A percentile compares a stretch with the other conserved stretches of the same genome.
Conservation (phyloP, 1,140 invertebrate genomes). For the Bombus sylvicola region DNA sequence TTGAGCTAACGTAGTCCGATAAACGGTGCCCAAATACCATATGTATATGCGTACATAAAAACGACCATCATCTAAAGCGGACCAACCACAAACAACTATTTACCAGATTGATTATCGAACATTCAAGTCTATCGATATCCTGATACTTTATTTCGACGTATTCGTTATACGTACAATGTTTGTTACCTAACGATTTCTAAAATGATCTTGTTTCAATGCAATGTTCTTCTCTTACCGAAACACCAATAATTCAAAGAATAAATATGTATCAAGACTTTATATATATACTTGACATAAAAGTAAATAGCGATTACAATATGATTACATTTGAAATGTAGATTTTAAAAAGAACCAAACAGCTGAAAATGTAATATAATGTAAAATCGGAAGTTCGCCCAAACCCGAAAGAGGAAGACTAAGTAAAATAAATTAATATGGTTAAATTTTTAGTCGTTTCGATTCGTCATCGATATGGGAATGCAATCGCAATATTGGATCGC, state of each 20-base stretch:
- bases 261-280: background rate
- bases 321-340: too few species aligned
- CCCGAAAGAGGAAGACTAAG: too few species aligned
- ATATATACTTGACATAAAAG: too few species aligned
- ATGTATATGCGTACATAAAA: background rate
- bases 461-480: background rate
- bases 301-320: too few species aligned
- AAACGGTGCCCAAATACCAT: constrained; percentile 55
- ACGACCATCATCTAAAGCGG: background rate
- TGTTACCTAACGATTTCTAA: background rate
- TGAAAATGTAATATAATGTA: too few species aligned
- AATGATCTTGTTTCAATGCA: background rate
- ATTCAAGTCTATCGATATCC: background rate
- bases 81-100: background rate
- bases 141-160: background rate
- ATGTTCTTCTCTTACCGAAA: background rate
- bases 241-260: background rate
- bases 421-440: background rate
- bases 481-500: background rate
- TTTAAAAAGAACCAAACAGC: too few species aligned
- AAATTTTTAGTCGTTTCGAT: background rate
- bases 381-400: too few species aligned
- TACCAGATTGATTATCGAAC: background rate
- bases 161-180: background rate
- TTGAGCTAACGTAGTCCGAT: constrained; percentile 70